A percentile compares a stretch with the other conserved stretches of the same genome.
Evolutionary conservation across 1,140 invertebrate species (phyloP).

Genomic region (Meloidogyne floridensis): DNA sequence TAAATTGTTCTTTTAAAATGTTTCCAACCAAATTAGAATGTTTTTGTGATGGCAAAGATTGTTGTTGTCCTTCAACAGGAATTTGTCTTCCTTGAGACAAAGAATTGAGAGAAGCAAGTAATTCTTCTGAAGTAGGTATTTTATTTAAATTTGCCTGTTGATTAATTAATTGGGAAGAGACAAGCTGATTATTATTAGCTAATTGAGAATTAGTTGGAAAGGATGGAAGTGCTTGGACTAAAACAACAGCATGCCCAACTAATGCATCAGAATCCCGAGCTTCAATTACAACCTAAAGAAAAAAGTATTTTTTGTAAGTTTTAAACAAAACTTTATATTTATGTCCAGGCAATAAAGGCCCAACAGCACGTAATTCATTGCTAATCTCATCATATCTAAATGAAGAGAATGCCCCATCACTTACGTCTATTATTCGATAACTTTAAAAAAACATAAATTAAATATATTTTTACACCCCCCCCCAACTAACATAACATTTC

Average conservation of each 20-base stretch:
- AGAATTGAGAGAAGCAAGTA: not conserved
- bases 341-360: conserved; percentile 53
- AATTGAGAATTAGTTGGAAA: not conserved
- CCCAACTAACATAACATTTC: conserved; percentile 21
- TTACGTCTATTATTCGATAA: conserved; percentile 54
- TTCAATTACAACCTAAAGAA: conserved; percentile 54
- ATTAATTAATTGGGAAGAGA: not conserved
- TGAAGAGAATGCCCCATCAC: conserved; percentile 35
- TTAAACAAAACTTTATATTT: conserved; percentile 50
- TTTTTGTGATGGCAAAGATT: not conserved
- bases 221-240: conserved; percentile 52
- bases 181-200: conserved; percentile 1
- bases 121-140: conserved; percentile 2
- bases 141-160: not conserved
- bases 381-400: conserved; percentile 58
- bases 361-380: conserved; percentile 53
- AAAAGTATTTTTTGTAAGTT: conserved; percentile 9
- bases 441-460: conserved; percentile 27
- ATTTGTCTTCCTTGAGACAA: too few relatives aligned
- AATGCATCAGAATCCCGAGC: conserved; percentile 58
- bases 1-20: not conserved
- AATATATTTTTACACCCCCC: not conserved
- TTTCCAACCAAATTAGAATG: conserved; percentile 6
- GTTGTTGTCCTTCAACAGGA: not conserved
- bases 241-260: conserved; percentile 46